Evolutionary conservation across 1,140 invertebrate species (phyloP).

Genomic region (Drosophila pandora): DNA sequence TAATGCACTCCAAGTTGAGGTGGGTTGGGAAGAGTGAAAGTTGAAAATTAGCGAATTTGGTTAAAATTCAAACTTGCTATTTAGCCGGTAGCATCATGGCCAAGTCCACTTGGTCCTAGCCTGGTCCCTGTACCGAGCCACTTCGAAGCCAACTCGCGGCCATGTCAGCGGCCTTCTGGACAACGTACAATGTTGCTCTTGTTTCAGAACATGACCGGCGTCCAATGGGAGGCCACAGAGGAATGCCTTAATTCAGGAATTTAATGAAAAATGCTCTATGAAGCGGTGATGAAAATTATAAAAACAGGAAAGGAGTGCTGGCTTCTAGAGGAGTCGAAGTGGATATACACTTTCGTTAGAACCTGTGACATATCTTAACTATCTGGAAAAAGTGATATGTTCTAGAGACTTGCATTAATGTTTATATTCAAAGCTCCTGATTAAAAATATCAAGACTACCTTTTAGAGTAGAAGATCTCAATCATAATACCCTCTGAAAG

Average conservation of each 20-base stretch:
- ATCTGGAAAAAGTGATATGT: too few species aligned
- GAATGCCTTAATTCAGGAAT: constrained; percentile 82
- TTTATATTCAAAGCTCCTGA: too few species aligned
- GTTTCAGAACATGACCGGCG: constrained; percentile 74
- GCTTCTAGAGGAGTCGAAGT: not conserved
- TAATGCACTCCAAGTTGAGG: constrained; percentile 1
- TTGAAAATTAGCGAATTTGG: not conserved
- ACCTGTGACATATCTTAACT: not conserved
- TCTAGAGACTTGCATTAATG: too few species aligned
- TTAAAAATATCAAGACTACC: too few species aligned
- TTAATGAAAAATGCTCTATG: constrained; percentile 82
- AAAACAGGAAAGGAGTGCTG: constrained; percentile 6
- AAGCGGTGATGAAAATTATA: constrained; percentile 77
- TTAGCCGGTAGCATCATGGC: constrained; percentile 8
- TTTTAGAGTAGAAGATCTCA: too few species aligned
- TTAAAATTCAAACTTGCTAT: constrained; percentile 21
- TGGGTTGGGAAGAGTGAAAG: constrained; percentile 9
- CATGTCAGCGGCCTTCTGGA: constrained; percentile 72
- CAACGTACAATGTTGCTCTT: constrained; percentile 62
- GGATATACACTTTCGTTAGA: not conserved
- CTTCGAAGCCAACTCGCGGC: constrained; percentile 42
- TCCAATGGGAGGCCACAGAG: constrained; percentile 52
- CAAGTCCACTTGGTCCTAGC: constrained; percentile 36
- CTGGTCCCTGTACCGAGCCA: not conserved
- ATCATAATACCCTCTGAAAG: not conserved